These are phyloP conservation scores for Epinephelus coioides DNA, from an alignment of 2,797 vertebrate genomes.

Conservation along the genomic window DNA sequence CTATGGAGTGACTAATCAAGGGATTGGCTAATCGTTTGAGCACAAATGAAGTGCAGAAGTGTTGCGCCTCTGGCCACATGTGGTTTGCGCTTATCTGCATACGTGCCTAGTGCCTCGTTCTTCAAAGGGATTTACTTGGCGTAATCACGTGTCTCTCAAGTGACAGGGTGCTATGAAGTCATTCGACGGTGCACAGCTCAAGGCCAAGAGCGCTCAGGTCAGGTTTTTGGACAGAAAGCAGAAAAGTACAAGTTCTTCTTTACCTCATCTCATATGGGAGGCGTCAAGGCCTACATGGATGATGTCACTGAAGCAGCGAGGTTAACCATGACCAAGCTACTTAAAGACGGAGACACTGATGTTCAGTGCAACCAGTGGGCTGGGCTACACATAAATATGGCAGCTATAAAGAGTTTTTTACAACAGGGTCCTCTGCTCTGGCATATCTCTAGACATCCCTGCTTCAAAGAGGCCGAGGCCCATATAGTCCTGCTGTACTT, in stretches of 20 bases:
- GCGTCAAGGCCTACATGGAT: conserved; percentile 72
- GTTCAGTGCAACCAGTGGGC: conserved; percentile 84
- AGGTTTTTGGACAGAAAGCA: conserved; percentile 33
- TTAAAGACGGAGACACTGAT: not conserved
- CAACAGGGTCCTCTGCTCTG: conserved; percentile 76
- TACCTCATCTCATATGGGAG: conserved; percentile 44
- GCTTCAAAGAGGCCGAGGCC: conserved; percentile 74
- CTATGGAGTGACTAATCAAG: not conserved
- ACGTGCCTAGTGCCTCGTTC: conserved; percentile 64
- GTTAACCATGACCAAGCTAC: conserved; percentile 41
- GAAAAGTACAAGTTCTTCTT: conserved; percentile 26
- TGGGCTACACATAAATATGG: conserved; percentile 84
- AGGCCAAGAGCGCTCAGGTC: conserved; percentile 54
- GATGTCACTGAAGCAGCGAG: conserved; percentile 85
- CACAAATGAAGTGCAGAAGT: not conserved
- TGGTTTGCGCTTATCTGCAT: conserved; percentile 52
- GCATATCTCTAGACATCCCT: conserved; percentile 59
- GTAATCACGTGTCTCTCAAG: conserved; percentile 48
- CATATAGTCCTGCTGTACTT: conserved; percentile 75
- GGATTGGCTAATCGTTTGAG: not conserved
- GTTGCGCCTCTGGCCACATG: conserved; percentile 15
- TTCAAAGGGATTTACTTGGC: conserved; percentile 25
- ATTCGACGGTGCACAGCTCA: conserved; percentile 44
- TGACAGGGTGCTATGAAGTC: conserved; percentile 57
- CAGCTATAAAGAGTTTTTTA: conserved; percentile 78